These are phyloP conservation scores for Eulemur rufifrons DNA, from an alignment of 2,113 vertebrate genomes.

Conservation along the genomic window DNA sequence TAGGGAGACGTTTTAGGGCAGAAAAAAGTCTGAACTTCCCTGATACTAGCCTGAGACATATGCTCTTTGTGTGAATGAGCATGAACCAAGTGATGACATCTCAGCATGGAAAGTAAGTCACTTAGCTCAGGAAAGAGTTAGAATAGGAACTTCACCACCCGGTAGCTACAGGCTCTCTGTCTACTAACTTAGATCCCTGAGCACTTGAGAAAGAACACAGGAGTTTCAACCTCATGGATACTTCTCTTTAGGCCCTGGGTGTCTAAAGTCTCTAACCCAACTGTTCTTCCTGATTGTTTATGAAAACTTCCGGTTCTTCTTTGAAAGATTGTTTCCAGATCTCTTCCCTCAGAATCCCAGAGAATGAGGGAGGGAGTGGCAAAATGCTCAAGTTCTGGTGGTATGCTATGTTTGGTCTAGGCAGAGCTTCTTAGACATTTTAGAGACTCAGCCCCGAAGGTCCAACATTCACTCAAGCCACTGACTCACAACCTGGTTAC, in stretches of 20 bases:
- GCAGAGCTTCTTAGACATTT: background rate
- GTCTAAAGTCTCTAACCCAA: background rate
- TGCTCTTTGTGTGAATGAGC: background rate
- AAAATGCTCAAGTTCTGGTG: background rate
- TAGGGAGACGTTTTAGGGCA: background rate
- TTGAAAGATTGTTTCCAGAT: background rate
- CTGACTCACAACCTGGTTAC: background rate
- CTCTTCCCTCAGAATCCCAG: background rate
- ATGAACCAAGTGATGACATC: background rate
- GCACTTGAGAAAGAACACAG: constrained; percentile 45
- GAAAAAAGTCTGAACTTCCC: background rate
- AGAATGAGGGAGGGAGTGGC: background rate
- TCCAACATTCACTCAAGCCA: background rate
- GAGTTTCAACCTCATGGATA: constrained; percentile 22
- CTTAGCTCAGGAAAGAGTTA: background rate
- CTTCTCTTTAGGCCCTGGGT: background rate
- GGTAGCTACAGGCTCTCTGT: background rate
- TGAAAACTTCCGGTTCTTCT: constrained; percentile 24
- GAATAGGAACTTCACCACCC: background rate
- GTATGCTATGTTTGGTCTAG: background rate
- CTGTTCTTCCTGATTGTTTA: background rate
- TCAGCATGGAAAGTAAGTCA: background rate
- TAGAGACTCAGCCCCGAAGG: background rate
- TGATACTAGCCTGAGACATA: background rate
- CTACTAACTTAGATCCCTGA: constrained; percentile 41